Conservation (phyloP, 2,797 vertebrate species). For the Oreonectes daqikongensis region DNA sequence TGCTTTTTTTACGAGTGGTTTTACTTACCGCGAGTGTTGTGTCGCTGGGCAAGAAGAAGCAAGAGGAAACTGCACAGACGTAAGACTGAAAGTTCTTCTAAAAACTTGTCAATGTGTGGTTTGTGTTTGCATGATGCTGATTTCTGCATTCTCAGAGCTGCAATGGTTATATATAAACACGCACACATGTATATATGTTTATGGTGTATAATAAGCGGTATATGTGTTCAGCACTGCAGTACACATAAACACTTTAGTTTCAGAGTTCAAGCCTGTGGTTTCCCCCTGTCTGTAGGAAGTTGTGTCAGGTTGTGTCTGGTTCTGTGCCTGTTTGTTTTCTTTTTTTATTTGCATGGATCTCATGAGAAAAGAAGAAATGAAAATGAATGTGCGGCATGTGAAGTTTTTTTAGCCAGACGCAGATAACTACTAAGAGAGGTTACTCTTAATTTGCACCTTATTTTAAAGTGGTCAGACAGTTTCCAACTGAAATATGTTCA, state of each 20-base stretch:
- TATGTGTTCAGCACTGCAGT: not conserved
- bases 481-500: too few relatives aligned
- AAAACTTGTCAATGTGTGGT: not conserved
- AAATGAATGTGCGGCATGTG: not conserved
- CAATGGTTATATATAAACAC: not conserved
- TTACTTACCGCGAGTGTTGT: slow-evolving; percentile 15
- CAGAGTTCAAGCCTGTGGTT: not conserved
- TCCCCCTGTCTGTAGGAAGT: not conserved
- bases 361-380: not conserved
- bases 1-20: slow-evolving; percentile 12
- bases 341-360: not conserved
- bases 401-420: not conserved
- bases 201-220: not conserved
- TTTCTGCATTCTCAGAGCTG: not conserved
- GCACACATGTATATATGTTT: not conserved
- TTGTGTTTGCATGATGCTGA: not conserved
- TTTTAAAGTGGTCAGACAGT: too few relatives aligned
- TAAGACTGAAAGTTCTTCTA: not conserved
- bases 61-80: not conserved
- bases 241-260: not conserved
- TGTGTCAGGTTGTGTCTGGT: slow-evolving; percentile 18
- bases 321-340: slow-evolving; percentile 16
- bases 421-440: too few relatives aligned
- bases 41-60: not conserved
- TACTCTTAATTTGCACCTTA: too few relatives aligned